Percentiles rank a stretch among this genome's conserved stretches.
phyloP scores from a whole-genome alignment of 2,113 vertebrate species.

The Oryctolagus cuniculus region mOryCun1.1 NC_091438.1:80448501-80449000 shows the following conservation, averaged over 20 bases:
- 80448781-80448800: background rate
- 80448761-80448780: conserved; percentile 11
- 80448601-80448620: conserved; percentile 80
- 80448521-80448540: conserved; percentile 21
- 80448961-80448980: conserved; percentile 28
- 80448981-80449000: conserved; percentile 29
- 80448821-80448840: background rate
- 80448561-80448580: conserved; percentile 76
- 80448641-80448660: conserved; percentile 71
- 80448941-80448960: conserved; percentile 41
- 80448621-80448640: conserved; percentile 57
- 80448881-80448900: background rate
- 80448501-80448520: background rate
- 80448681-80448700: conserved; percentile 81
- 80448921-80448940: background rate
- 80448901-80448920: background rate
- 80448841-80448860: background rate
- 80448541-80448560: conserved; percentile 75
- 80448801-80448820: background rate
- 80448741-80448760: conserved; percentile 69
- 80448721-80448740: conserved; percentile 67
- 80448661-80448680: conserved; percentile 75
- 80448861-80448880: background rate
- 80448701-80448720: conserved; percentile 69
- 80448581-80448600: conserved; percentile 80